Evolutionary conservation across 2,797 vertebrate species (phyloP).

Genomic region (Brachyrhaphis roseni): DNA sequence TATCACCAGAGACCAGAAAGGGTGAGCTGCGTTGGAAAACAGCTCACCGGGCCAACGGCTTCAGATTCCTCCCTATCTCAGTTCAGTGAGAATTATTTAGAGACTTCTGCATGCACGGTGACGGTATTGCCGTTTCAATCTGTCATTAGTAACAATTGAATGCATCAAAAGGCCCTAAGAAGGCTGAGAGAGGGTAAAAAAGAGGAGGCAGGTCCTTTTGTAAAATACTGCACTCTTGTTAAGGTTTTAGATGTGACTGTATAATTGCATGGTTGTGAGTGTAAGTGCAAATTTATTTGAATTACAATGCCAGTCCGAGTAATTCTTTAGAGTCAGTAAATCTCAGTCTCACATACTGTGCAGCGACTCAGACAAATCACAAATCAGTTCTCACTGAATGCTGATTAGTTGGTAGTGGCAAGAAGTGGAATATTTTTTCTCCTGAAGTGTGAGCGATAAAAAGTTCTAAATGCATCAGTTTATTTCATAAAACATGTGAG

Average conservation of each 20-base stretch:
- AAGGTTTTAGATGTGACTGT: constrained; percentile 25
- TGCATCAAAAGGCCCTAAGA: constrained; percentile 43
- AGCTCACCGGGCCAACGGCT: constrained; percentile 29
- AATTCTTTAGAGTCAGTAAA: constrained; percentile 28
- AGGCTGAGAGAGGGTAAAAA: constrained; percentile 42
- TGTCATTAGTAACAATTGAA: constrained; percentile 65
- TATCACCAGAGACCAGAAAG: constrained; percentile 56
- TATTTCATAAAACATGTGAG: background rate
- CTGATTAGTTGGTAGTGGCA: constrained; percentile 25
- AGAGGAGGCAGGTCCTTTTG: constrained; percentile 27
- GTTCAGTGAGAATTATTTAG: constrained; percentile 42
- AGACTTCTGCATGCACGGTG: constrained; percentile 24
- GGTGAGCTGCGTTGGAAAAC: constrained; percentile 2
- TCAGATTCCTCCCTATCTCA: constrained; percentile 34
- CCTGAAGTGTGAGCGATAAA: constrained; percentile 11
- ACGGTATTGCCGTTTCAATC: constrained; percentile 44
- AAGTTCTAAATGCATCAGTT: constrained; percentile 8
- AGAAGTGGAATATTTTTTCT: background rate
- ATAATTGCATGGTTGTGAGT: constrained; percentile 5
- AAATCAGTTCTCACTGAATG: constrained; percentile 16
- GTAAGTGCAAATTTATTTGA: constrained; percentile 17
- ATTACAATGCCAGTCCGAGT: constrained; percentile 22
- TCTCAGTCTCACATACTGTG: constrained; percentile 9
- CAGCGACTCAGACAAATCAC: background rate
- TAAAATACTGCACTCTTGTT: constrained; percentile 40